Conservation (phyloP, 2,888 invertebrate species). For the Xestia c-nigrum region DNA sequence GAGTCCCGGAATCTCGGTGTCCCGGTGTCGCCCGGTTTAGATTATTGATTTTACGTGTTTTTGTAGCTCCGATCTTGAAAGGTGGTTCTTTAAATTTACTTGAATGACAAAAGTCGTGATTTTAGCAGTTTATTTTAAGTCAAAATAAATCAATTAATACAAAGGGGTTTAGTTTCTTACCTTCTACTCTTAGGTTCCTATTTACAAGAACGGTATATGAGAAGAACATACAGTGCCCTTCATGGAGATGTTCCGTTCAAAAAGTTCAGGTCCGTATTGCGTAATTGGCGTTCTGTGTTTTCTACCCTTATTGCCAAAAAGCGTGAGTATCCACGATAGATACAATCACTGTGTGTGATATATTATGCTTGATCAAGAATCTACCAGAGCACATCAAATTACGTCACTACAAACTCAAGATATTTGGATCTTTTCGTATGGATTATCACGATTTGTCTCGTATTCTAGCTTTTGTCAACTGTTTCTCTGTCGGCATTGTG, state of each 20-base stretch:
- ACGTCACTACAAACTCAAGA: no score
- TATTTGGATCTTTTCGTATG: not conserved
- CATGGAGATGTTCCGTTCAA: not conserved
- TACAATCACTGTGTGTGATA: not conserved
- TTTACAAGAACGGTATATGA: not conserved
- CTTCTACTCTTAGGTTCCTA: not conserved
- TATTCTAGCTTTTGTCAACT: not conserved
- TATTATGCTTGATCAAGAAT: not conserved
- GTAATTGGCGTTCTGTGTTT: not conserved
- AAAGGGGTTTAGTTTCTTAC: not conserved
- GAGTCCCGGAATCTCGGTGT: slow-evolving; percentile 28
- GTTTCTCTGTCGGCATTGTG: not conserved
- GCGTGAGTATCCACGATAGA: not conserved
- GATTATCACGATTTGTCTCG: not conserved
- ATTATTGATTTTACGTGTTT: slow-evolving; percentile 59
- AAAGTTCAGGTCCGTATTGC: not conserved
- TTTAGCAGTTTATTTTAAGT: not conserved
- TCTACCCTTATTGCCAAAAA: not conserved
- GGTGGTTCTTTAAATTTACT: slow-evolving; percentile 4
- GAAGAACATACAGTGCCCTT: not conserved
- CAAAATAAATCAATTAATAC: no score
- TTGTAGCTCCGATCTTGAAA: slow-evolving; percentile 12
- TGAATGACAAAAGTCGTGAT: not conserved
- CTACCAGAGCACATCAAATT: not conserved
- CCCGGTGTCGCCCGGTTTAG: slow-evolving; percentile 30